A percentile compares a stretch with the other conserved stretches of the same genome.
phyloP scores from a whole-genome alignment of 2,888 invertebrate species.

The Nemotelus pantherinus region DNA sequence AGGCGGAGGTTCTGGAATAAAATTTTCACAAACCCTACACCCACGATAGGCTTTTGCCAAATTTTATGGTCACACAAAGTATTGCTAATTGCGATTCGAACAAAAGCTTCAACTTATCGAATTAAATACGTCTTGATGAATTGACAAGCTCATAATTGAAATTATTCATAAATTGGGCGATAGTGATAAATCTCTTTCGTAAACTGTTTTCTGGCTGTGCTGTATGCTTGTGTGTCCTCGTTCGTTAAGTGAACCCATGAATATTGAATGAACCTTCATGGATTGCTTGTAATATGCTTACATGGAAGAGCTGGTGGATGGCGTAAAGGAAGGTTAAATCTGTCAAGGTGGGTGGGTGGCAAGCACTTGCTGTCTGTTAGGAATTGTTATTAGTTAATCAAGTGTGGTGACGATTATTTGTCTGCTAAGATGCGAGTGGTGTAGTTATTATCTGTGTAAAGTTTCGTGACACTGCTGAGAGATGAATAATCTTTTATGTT shows the following conservation, averaged over 20 bases:
- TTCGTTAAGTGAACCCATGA: constrained; percentile 2
- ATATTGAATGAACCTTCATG: background rate
- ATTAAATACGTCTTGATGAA: constrained; percentile 1
- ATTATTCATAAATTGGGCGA: constrained; percentile 31
- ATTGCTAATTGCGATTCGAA: background rate
- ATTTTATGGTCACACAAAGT: background rate
- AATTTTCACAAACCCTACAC: constrained; percentile 7
- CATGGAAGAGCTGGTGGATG: background rate
- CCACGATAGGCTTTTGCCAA: constrained; percentile 1
- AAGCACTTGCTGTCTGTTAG: constrained; percentile 33
- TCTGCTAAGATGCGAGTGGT: too few species aligned
- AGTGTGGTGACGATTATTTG: too few species aligned
- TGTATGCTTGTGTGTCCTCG: constrained; percentile 6
- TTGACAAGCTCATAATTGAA: constrained; percentile 22
- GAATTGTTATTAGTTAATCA: background rate
- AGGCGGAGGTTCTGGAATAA: background rate
- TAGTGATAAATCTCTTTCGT: constrained; percentile 23
- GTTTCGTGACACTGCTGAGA: too few species aligned
- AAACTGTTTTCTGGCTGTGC: background rate
- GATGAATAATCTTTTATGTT: too few species aligned
- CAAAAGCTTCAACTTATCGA: background rate
- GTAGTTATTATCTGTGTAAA: too few species aligned
- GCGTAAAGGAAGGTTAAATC: background rate
- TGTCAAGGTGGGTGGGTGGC: constrained; percentile 27
- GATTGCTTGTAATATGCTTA: background rate